These are phyloP conservation scores for Mamestra brassicae DNA, from an alignment of 2,888 invertebrate species.

Conservation along the genomic window DNA sequence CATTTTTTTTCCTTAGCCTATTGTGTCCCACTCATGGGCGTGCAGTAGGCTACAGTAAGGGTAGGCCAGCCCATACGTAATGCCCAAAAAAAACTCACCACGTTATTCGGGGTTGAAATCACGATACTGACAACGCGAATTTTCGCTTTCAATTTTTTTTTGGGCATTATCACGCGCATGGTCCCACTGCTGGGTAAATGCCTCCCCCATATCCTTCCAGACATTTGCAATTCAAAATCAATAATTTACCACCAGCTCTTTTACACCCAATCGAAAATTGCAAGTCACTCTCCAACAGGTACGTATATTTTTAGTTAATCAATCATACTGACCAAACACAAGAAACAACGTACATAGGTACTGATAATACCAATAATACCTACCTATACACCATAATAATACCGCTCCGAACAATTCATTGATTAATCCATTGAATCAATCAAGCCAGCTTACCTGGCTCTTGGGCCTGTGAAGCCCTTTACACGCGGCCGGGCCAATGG, in stretches of 20 bases:
- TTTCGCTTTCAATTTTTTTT: no score
- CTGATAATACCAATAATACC: background rate
- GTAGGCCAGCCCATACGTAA: no score
- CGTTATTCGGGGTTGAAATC: no score
- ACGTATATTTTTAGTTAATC: background rate
- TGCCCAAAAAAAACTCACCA: no score
- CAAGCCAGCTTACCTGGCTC: conserved; percentile 40
- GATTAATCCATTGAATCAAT: conserved; percentile 56
- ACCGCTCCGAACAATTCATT: conserved; percentile 20
- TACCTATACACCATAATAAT: background rate
- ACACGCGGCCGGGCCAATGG: conserved; percentile 38
- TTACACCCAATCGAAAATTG: background rate
- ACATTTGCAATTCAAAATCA: background rate
- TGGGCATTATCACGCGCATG: no score
- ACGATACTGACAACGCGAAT: no score
- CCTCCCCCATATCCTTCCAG: no score
- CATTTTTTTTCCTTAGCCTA: background rate
- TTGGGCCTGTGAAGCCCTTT: conserved; percentile 14
- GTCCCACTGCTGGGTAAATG: no score
- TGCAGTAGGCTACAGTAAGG: no score
- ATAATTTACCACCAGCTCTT: background rate
- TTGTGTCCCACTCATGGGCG: no score
- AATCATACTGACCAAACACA: background rate
- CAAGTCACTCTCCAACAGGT: background rate
- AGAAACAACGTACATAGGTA: background rate